phyloP scores from a whole-genome alignment of 2,797 vertebrate species.

The Phrynocephalus vlangalii region DNA sequence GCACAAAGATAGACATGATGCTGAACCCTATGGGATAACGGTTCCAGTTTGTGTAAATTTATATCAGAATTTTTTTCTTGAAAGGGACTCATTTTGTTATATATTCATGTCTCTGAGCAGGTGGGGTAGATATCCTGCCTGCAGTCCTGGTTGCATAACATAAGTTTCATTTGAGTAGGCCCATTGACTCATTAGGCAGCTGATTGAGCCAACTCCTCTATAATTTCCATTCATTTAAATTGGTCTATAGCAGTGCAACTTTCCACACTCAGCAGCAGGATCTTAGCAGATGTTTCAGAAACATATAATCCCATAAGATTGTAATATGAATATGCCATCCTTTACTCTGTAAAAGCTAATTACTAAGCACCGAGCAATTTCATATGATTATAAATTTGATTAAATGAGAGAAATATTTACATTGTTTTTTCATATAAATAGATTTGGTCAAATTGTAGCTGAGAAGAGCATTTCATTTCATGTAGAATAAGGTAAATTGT shows the following conservation, averaged over 20 bases:
- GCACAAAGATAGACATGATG: background rate
- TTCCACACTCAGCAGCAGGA: no score
- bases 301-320: slow-evolving; percentile 72
- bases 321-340: slow-evolving; percentile 59
- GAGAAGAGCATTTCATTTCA: background rate
- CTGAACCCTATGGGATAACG: background rate
- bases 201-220: no score
- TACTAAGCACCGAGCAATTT: slow-evolving; percentile 63
- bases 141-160: no score
- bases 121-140: slow-evolving; percentile 57
- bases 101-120: slow-evolving; percentile 73
- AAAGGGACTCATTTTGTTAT: slow-evolving; percentile 71
- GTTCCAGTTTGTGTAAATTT: slow-evolving; percentile 39
- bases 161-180: no score
- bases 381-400: slow-evolving; percentile 61
- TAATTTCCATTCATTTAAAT: no score
- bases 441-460: background rate
- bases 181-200: no score
- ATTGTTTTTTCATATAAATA: background rate
- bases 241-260: no score
- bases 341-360: slow-evolving; percentile 57
- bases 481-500: background rate
- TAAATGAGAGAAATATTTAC: slow-evolving; percentile 45
- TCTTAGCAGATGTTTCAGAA: slow-evolving; percentile 59
- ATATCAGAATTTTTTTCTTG: slow-evolving; percentile 57